These are phyloP conservation scores for Cyclina sinensis DNA, from an alignment of 1,140 invertebrate genomes.

Conservation along the genomic window DNA sequence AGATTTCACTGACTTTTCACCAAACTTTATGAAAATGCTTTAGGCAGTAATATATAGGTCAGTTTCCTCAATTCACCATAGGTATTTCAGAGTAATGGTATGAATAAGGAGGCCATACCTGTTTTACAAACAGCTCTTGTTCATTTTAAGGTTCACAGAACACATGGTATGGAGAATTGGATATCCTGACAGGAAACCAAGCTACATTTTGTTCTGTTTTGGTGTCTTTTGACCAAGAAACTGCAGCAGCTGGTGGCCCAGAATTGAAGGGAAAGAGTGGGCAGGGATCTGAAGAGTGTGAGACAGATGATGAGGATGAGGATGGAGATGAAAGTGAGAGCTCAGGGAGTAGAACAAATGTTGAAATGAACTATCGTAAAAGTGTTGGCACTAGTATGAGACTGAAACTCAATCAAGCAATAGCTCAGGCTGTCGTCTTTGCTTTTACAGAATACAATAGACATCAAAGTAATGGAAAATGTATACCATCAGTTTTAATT, in stretches of 20 bases:
- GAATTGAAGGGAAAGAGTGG: not conserved
- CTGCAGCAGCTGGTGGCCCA: not conserved
- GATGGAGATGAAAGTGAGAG: not conserved
- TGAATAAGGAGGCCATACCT: too few relatives aligned
- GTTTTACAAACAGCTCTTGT: not conserved
- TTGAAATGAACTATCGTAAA: not conserved
- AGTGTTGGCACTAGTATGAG: not conserved
- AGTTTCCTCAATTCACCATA: too few relatives aligned
- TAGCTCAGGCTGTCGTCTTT: not conserved
- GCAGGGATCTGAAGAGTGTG: not conserved
- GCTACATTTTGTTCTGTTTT: not conserved
- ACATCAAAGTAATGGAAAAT: not conserved
- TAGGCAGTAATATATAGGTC: too few relatives aligned
- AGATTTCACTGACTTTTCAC: too few relatives aligned
- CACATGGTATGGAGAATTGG: not conserved
- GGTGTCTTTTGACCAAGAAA: not conserved
- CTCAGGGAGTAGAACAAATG: not conserved
- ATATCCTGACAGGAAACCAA: not conserved
- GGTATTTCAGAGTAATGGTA: too few relatives aligned
- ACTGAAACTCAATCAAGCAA: not conserved
- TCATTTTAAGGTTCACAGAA: not conserved
- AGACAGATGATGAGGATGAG: not conserved
- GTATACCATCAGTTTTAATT: not conserved
- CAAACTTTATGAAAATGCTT: too few relatives aligned
- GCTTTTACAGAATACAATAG: not conserved